Percentiles rank a stretch among this genome's conserved stretches.
Conservation (phyloP, 2,888 invertebrate genomes). For the Trissoscelio sp. region DNA sequence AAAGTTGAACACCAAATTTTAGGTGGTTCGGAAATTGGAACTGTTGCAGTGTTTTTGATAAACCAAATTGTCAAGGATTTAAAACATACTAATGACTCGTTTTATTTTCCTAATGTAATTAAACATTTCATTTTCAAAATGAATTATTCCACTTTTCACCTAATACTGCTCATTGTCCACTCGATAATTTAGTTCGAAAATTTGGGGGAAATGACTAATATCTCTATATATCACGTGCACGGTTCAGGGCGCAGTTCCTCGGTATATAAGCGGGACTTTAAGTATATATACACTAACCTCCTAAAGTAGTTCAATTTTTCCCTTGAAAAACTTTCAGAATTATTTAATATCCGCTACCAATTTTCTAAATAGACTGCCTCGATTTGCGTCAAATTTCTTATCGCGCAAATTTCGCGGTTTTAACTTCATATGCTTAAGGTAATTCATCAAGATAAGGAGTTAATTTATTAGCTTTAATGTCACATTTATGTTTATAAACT, state of each 20-base stretch:
- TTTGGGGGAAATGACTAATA: constrained; percentile 31
- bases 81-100: too few relatives aligned
- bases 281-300: constrained; percentile 16
- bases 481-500: too few relatives aligned
- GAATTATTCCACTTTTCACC: not conserved
- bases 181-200: constrained; percentile 36
- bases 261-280: constrained; percentile 8
- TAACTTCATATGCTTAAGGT: not conserved
- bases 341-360: constrained; percentile 40
- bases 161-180: constrained; percentile 4
- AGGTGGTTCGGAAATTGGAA: not conserved
- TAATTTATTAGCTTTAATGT: too few relatives aligned
- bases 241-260: constrained; percentile 17
- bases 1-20: constrained; percentile 9
- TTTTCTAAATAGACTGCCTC: constrained; percentile 37
- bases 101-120: too few relatives aligned
- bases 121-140: not conserved
- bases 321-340: constrained; percentile 40
- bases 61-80: too few relatives aligned
- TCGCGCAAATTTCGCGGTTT: not conserved
- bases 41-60: too few relatives aligned
- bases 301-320: constrained; percentile 42
- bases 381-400: constrained; percentile 15
- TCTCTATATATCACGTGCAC: constrained; percentile 27
- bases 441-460: too few relatives aligned